These are phyloP conservation scores for Melanotaenia boesemani DNA, from an alignment of 2,797 vertebrate species.

Conservation along the genomic window DNA sequence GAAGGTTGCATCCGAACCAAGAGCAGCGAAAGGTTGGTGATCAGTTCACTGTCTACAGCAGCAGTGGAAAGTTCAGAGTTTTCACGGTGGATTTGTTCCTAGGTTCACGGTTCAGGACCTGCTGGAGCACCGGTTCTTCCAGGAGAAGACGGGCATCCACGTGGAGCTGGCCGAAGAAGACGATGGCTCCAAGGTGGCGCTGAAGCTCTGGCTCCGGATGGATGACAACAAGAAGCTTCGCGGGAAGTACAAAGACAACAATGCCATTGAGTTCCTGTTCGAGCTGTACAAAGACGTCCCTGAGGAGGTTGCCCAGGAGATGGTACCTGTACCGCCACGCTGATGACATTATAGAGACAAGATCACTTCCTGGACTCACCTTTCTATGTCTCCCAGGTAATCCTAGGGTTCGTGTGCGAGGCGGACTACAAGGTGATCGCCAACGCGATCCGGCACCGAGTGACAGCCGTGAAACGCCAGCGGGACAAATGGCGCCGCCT, in stretches of 20 bases:
- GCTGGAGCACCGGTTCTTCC: slow-evolving; percentile 93
- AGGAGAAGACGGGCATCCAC: slow-evolving; percentile 89
- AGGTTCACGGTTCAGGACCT: slow-evolving; percentile 96
- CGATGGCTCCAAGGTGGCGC: slow-evolving; percentile 84
- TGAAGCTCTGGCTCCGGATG: slow-evolving; percentile 95
- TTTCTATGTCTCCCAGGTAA: slow-evolving; percentile 80
- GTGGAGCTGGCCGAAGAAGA: slow-evolving; percentile 95
- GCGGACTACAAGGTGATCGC: slow-evolving; percentile 92
- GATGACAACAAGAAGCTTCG: slow-evolving; percentile 90
- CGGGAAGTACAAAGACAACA: slow-evolving; percentile 94
- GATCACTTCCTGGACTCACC: not conserved
- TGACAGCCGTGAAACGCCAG: slow-evolving; percentile 88
- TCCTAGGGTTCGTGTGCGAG: slow-evolving; percentile 90
- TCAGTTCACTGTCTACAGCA: not conserved
- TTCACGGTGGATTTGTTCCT: not conserved
- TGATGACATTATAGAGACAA: not conserved
- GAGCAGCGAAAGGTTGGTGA: slow-evolving; percentile 88
- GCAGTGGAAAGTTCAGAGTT: not conserved
- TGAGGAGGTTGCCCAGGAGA: slow-evolving; percentile 96
- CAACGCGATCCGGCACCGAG: slow-evolving; percentile 88
- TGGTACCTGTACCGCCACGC: slow-evolving; percentile 79
- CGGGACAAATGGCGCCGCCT: slow-evolving; percentile 85
- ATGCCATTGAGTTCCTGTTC: slow-evolving; percentile 95
- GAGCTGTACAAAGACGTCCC: slow-evolving; percentile 93
- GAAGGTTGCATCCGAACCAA: slow-evolving; percentile 93